Evolutionary conservation across 2,797 vertebrate species (phyloP), one percentile per base, ranked within the genome.

Genomic region (Xenops minutus): DNA sequence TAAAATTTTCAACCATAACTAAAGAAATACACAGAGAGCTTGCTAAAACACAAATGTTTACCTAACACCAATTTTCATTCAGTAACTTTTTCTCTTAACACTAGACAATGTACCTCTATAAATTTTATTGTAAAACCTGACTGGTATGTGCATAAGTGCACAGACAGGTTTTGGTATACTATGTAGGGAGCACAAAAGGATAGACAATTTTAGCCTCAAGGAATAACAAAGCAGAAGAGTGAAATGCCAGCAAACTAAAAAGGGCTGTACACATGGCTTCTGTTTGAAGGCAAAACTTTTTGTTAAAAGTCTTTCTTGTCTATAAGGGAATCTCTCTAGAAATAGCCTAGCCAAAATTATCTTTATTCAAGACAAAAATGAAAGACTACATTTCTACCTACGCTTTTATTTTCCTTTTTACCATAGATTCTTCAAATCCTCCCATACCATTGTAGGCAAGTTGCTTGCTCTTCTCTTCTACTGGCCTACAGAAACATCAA

Each of bases 231-330:
- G 48, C n/a, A 81, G 46, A 89, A 61, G 14, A 93, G 4, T n/a
- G 41, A 92, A 84, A 81, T 9, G 24, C 23, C 46, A 90, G 23
- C 39, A 41, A 54, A 46, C 39, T n/a, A 13, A 82, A 43, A 62
- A 58, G 4, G 32, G 18, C 29, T 2, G 2, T n/a, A 71, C 0
- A 0, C 16, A 61, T 5, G 39, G 27, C 10, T 84, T 84, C 21
- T 54, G 12, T 89, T 41, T 27, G 30, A 92, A 92, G 23, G 37
- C 17, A 77, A 71, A 26, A 41, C 9, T 24, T 52, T 55, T 75
- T 36, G 6, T 36, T 32, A 49, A 22, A 63, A 72, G n/a, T 63
- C 41, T 55, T 48, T 27, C 48, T 80, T 12, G 3, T 49, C 44
- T 44, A 1, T 58, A 59, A 24, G 2, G n/a, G 30, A 36, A 62